phyloP scores from a whole-genome alignment of 2,113 vertebrate genomes.

The Strigops habroptila region DNA sequence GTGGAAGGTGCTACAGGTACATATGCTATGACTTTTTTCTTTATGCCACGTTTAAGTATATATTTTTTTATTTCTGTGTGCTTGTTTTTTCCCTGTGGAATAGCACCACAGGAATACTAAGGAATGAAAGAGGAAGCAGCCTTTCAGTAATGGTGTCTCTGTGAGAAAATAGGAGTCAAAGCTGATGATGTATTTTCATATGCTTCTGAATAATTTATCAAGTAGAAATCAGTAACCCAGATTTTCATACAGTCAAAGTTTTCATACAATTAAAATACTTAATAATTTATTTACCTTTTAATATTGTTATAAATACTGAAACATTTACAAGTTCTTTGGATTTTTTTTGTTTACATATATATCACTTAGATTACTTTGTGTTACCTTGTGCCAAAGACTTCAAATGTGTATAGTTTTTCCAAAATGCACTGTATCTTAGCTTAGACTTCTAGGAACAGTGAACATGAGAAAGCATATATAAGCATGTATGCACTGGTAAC shows the following conservation, averaged over 20 bases:
- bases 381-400: not conserved
- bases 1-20: conserved; percentile 95
- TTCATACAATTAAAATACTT: not conserved
- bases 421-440: not conserved
- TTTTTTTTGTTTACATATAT: not conserved
- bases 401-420: not conserved
- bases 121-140: not conserved
- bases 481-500: not conserved
- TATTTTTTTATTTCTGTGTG: not conserved
- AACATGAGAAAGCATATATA: not conserved
- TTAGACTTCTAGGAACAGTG: not conserved
- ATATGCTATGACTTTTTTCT: not conserved
- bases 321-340: not conserved
- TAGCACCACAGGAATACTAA: not conserved
- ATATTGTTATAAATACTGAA: not conserved
- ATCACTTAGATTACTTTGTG: not conserved
- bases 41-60: not conserved
- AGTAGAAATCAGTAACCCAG: not conserved
- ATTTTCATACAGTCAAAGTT: not conserved
- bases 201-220: not conserved
- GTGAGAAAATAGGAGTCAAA: not conserved
- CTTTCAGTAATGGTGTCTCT: not conserved
- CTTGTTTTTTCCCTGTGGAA: not conserved
- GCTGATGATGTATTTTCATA: not conserved
- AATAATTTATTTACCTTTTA: not conserved